Conservation (phyloP, 2,113 vertebrate genomes). For the Eclectus roratus region DNA sequence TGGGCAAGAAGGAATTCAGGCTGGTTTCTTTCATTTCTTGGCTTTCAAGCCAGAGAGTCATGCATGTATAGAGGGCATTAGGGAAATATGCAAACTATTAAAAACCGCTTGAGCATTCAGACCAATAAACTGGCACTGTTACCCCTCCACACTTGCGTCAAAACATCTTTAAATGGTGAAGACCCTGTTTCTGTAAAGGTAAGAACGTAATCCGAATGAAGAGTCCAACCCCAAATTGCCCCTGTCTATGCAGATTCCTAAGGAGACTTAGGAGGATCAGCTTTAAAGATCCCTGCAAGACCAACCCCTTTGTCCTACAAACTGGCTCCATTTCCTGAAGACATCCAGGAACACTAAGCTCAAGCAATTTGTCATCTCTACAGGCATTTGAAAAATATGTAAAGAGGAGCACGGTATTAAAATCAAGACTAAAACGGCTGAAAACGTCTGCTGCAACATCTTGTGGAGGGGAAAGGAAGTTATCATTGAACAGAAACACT, state of each 20-base stretch:
- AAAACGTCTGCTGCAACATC: not conserved
- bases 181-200: not conserved
- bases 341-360: not conserved
- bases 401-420: not conserved
- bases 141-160: not conserved
- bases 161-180: not conserved
- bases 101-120: not conserved
- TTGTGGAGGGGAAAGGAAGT: not conserved
- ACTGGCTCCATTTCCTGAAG: not conserved
- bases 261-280: not conserved
- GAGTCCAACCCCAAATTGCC: not conserved
- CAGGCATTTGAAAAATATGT: slow-evolving; percentile 10
- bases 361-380: not conserved
- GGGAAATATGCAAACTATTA: not conserved
- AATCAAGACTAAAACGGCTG: slow-evolving; percentile 2
- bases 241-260: not conserved
- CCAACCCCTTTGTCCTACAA: not conserved
- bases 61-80: not conserved
- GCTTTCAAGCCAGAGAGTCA: not conserved
- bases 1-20: not conserved
- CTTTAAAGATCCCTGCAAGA: not conserved
- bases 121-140: not conserved
- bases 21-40: not conserved
- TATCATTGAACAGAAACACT: not conserved
- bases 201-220: not conserved